A percentile compares a stretch with the other conserved stretches of the same genome.
phyloP scores from a whole-genome alignment of 2,113 vertebrate genomes.

The Hemiprocne comata region DNA sequence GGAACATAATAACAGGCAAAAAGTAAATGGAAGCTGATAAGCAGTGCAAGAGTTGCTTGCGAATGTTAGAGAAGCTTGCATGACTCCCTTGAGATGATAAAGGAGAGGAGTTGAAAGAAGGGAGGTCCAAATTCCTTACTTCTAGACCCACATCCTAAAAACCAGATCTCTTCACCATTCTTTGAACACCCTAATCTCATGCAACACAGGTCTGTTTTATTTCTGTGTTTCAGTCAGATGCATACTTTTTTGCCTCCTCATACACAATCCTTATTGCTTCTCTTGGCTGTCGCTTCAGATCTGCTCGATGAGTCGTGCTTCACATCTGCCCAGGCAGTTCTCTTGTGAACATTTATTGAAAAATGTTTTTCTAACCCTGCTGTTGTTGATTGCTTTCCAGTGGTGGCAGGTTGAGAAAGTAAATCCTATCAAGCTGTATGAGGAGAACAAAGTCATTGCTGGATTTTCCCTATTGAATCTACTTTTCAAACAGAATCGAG shows the following conservation, averaged over 20 bases:
- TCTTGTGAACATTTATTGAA: background rate
- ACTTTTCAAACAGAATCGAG: constrained; percentile 93
- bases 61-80: background rate
- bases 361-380: background rate
- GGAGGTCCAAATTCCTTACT: background rate
- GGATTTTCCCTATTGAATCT: constrained; percentile 96
- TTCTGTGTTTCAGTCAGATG: background rate
- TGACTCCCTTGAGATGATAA: background rate
- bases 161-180: background rate
- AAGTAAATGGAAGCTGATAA: background rate
- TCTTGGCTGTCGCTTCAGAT: background rate
- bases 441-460: constrained; percentile 98
- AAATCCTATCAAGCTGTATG: constrained; percentile 97
- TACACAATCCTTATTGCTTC: background rate
- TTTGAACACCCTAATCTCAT: background rate
- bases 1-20: background rate
- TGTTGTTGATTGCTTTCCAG: constrained; percentile 71
- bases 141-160: background rate
- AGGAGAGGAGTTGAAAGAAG: background rate
- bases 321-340: background rate
- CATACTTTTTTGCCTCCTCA: background rate
- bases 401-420: constrained; percentile 99
- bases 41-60: background rate
- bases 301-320: background rate
- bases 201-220: background rate